Evolutionary conservation across 2,113 vertebrate genomes (phyloP).

Genomic region (Caranx melampygus): DNA sequence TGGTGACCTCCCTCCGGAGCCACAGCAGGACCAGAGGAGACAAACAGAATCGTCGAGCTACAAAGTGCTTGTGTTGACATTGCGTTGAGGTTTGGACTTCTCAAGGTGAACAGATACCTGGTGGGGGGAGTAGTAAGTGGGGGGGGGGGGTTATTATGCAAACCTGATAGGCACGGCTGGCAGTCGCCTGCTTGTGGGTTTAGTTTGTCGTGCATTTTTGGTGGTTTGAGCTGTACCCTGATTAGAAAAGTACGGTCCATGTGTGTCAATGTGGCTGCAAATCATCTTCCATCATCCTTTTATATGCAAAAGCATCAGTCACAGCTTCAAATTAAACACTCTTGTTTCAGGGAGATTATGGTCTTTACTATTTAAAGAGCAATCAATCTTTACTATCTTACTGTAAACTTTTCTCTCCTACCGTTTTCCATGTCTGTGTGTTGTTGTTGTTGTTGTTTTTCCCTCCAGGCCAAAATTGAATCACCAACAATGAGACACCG

Average conservation of each 20-base stretch:
- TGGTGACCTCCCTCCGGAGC: conserved; percentile 82
- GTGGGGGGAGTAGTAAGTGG: conserved; percentile 43
- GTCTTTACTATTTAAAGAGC: conserved; percentile 60
- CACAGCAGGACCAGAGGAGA: conserved; percentile 77
- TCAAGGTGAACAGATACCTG: conserved; percentile 83
- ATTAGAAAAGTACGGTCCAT: conserved; percentile 40
- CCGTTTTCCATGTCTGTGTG: conserved; percentile 63
- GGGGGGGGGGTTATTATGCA: conserved; percentile 79
- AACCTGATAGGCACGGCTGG: conserved; percentile 54
- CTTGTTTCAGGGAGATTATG: conserved; percentile 77
- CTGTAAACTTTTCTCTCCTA: conserved; percentile 64
- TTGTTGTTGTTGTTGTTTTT: conserved; percentile 45
- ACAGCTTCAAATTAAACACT: conserved; percentile 80
- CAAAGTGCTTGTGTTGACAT: conserved; percentile 76
- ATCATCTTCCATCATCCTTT: conserved; percentile 65
- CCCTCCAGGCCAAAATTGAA: conserved; percentile 58
- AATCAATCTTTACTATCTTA: conserved; percentile 66
- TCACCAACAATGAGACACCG: conserved; percentile 58
- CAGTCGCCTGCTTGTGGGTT: conserved; percentile 51
- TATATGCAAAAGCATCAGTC: conserved; percentile 57
- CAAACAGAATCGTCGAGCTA: conserved; percentile 62
- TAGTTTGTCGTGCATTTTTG: conserved; percentile 41
- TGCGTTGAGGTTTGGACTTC: conserved; percentile 66
- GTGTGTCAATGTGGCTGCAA: conserved; percentile 46
- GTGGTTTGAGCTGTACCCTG: conserved; percentile 55